Base-by-base conservation (phyloP, 2,797 vertebrate genomes). In the Takifugu rubripes region DNA sequence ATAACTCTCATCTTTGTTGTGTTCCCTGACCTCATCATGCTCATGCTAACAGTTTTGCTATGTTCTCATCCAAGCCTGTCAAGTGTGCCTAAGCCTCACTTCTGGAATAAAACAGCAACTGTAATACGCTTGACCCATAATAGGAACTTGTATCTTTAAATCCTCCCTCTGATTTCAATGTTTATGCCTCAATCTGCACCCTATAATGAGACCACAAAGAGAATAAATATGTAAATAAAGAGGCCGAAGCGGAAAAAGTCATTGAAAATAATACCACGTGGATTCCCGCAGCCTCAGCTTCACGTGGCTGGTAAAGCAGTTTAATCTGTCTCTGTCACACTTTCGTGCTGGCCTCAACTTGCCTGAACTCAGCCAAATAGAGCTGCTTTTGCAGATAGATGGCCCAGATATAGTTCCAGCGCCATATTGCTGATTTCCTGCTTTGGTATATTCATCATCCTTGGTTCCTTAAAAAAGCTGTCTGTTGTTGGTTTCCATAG, bases 321-420 rank as follows among this genome's bases (percentile, higher is more conserved):
- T 84, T 86, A 87, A 81, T 83, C 81, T 78, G 71, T 66, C 70
- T 72, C 64, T 69, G 77, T 79, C 72, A 81, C 68, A 81, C 69
- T 82, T 79, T 67, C 21, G 74, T 49, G 82, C 85, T 79, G 81
- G 80, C 75, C 26, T 52, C 57, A 67, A 59, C 71, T 67, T 33
- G 61, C 40, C 46, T 61, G 49, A 58, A 76, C 51, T 0, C 8
- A 66, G 68, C 75, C 79, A 81, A 78, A 80, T 70, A 78, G 87
- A 87, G 75, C 77, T 63, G 75, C 80, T 87, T 84, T 82, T 60
- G 72, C 70, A 71, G 68, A 79, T 68, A 72, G 70, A 62, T 66
- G 78, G 65, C 77, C 60, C 70, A 84, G 78, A 79, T 81, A 77
- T 61, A 25, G 40, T 33, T 75, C 48, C 61, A 63, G 61, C 64